Evolutionary conservation across 2,797 vertebrate genomes (phyloP), one percentile per base, ranked within the genome.

Genomic region (Lepilemur ruficaudatus): DNA sequence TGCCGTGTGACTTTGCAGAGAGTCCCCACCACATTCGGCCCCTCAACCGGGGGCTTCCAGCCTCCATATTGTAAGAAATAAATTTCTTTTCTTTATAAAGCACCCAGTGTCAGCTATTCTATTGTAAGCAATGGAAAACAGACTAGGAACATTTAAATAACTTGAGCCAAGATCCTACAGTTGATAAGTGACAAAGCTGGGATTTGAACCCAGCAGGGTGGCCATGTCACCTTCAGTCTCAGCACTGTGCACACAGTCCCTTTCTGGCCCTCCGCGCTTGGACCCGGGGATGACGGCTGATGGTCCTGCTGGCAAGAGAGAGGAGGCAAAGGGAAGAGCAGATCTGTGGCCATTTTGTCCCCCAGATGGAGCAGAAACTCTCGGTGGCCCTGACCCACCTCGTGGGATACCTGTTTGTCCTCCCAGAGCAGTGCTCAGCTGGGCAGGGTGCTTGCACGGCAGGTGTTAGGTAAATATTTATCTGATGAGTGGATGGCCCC

Each of bases 361-460:
- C 50, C 25, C 4, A 32, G n/a, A 48, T 15, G 43, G 84, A 81
- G 13, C 55, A 11, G 41, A 14, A 61, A 52, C 25, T 28, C 75
- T 50, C n/a, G 2, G 13, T 48, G 43, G 41, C n/a, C 75, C 30
- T 11, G 23, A 20, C 43, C 4, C 0, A 23, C n/a, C 18, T 43
- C 0, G 0, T 8, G 17, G 14, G 55, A 28, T 7, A 41, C 23
- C 25, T 15, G 4, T 41, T 3, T 63, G 25, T 14, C 1, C 28
- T 52, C 20, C 9, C 20, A 20, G n/a, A 43, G 20, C n/a, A 4
- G n/a, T 2, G 65, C 84, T 41, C 20, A 18, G 11, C 18, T 72
- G 38, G 7, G 28, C 6, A 30, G 55, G 50, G 4, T 18, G 41
- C 35, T 25, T 32, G 32, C 63, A 87, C 0, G n/a, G 13, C 14